A percentile compares a stretch with the other conserved stretches of the same genome.
These are phyloP conservation scores for Glossosoma conforme DNA, from an alignment of 1,140 invertebrate genomes.

Conservation along the genomic window DNA sequence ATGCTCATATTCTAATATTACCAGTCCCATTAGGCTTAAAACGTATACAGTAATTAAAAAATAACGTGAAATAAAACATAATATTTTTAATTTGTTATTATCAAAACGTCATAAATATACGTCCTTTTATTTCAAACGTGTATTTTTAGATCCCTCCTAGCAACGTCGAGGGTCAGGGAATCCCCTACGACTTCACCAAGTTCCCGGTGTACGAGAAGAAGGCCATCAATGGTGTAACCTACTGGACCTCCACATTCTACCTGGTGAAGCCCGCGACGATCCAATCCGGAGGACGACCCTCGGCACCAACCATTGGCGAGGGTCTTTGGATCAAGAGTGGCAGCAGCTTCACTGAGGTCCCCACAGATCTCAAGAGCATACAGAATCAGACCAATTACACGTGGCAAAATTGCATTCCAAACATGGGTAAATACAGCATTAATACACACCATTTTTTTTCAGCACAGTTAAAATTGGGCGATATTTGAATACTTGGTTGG, in stretches of 20 bases:
- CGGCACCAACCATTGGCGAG: conserved; percentile 2
- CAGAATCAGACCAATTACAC: conserved; percentile 32
- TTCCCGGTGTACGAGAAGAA: conserved; percentile 19
- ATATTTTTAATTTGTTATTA: background rate
- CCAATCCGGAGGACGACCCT: conserved; percentile 4
- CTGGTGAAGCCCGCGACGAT: conserved; percentile 12
- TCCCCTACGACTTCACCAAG: conserved; percentile 12
- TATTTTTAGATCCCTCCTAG: conserved; percentile 8
- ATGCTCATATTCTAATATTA: too few species aligned
- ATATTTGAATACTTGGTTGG: too few species aligned
- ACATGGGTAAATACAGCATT: conserved; percentile 45
- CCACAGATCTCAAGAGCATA: conserved; percentile 29
- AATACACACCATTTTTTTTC: too few species aligned
- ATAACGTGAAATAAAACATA: background rate
- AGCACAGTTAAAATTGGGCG: too few species aligned
- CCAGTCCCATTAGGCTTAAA: background rate
- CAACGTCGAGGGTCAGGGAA: conserved; percentile 10
- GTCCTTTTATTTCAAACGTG: too few species aligned
- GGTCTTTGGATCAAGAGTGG: conserved; percentile 36
- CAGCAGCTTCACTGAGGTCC: conserved; percentile 30
- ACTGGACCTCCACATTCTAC: conserved; percentile 27
- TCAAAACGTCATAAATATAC: background rate
- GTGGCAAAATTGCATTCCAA: conserved; percentile 37
- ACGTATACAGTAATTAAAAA: background rate
- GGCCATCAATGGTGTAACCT: conserved; percentile 5